Base-by-base conservation (phyloP, 2,797 vertebrate species). In the Paratrypauchen microcephalus region DNA sequence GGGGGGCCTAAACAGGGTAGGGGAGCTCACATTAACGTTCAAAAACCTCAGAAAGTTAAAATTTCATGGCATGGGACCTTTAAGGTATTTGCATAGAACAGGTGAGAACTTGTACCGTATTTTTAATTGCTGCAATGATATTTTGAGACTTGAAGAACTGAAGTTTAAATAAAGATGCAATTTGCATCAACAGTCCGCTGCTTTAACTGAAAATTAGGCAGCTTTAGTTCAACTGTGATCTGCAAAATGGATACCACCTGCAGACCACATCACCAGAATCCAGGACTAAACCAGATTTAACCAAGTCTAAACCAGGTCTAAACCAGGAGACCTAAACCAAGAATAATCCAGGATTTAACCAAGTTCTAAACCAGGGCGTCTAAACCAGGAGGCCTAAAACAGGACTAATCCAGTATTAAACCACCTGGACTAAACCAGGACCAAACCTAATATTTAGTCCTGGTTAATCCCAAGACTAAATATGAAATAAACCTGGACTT, bases 111-210 rank as follows among this genome's bases (percentile, higher is more conserved):
- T 36, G 7, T 36, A 9, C 8, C 2, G 1, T 36, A 9, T 8
- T 0, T 36, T 36, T 36, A 36, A 36, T 9, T 9, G 32, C 32
- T 36, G 8, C 32, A 9, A 6, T 32, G 30, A 9, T 36, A 36
- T 36, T 9, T 36, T 36, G 32, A 36, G 7, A 36, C 32, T 36
- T 36, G 32, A 36, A 36, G 1, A 18, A 19, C 2, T 48, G 3
- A 48, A 2, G 32, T 57, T 57, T 16, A 58, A 71, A 71, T 68
- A 83, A 83, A 85, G 82, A 89, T 82, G 87, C 82, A 88, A 88
- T 87, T 87, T 90, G 88, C 70, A 90, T 90, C 86, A 90, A 82
- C 81, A 24, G 26, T 52, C 72, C 36, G 54, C 56, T 70, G 60
- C 72, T 83, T 62, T 68, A 4, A 28, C 21, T 16, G 36, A 45